phyloP scores from a whole-genome alignment of 1,140 invertebrate species.

The Drosophila chauvacae region DNA sequence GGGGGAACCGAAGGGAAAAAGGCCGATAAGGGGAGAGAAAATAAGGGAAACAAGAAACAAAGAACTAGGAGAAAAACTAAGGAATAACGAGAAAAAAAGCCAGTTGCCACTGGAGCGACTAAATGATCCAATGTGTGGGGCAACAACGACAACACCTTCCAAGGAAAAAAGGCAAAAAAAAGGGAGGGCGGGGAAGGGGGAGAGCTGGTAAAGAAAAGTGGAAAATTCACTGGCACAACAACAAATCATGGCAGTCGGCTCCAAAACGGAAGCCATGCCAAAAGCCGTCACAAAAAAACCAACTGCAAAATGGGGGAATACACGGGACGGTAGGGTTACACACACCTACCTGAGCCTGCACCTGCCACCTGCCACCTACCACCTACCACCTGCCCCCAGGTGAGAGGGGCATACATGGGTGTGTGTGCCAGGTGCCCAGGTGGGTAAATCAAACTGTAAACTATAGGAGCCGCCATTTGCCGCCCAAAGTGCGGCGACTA shows the following conservation, averaged over 20 bases:
- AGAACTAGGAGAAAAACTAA: neutral
- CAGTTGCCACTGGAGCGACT: conserved; percentile 41
- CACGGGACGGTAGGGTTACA: conserved; percentile 2
- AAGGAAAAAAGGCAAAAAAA: conserved; percentile 24
- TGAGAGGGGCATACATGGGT: neutral
- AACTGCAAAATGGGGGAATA: conserved; percentile 19
- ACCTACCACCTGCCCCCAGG: conserved; percentile 4
- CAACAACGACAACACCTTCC: conserved; percentile 47
- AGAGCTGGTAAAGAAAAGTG: conserved; percentile 13
- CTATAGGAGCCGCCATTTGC: conserved; percentile 69
- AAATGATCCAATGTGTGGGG: conserved; percentile 69
- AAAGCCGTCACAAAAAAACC: conserved; percentile 44
- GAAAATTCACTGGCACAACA: conserved; percentile 42
- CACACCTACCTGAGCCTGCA: conserved; percentile 8
- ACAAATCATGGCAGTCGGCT: conserved; percentile 68
- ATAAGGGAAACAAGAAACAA: neutral
- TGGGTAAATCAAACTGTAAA: conserved; percentile 66
- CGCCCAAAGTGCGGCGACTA: conserved; percentile 73
- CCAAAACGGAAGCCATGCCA: conserved; percentile 70
- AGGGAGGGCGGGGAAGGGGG: neutral
- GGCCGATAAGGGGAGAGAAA: neutral
- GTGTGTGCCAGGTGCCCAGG: conserved; percentile 16
- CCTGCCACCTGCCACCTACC: conserved; percentile 10
- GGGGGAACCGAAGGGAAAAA: neutral
- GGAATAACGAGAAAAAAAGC: neutral